Evolutionary conservation across 92 coral and sea anemone genomes (phyloP), one percentile per base, ranked within the genome.

Genomic region (Palythoa heliodiscus): DNA sequence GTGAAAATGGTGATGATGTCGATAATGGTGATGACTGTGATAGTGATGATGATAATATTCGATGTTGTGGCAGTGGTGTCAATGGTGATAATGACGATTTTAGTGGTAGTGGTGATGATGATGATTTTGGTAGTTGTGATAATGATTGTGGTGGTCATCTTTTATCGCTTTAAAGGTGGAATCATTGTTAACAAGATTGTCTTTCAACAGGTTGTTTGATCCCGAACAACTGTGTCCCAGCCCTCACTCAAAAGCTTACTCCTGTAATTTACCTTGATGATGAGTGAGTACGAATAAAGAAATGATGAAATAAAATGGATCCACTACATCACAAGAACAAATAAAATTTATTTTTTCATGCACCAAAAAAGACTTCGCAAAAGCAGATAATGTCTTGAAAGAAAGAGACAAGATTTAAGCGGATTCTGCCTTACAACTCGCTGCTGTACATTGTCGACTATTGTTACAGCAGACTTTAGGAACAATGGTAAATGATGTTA

Each of bases 191-290:
- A 19, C 22, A 19, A 9, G 23, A n/a, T 63, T 63, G 69, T 11
- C 73, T 69, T 64, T 72, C 54, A 39, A 14, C 67, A 96, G 98
- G 98, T 13, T 96, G 98, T 55, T 93, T 96, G 60, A 96, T 96
- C 53, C 98, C 98, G 20, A 90, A 93, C 58, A 94, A 92, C 86
- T 96, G 98, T 66, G 98, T 96, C 1, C 96, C 97, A 22, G 98
- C 98, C 25, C 90, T 96, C 82, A 78, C 90, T 3, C 88, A 92
- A 55, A 80, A 87, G 19, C 94, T 96, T 35, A 83, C 96, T 17
- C 92, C 95, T 43, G 84, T 80, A 4, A 80, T 80, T 66, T 80
- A 73, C 37, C 24, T 80, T 67, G 55, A 80, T 53, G 50, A 43
- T 43, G 50, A 43, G 50, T 43, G 50, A 43, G 50, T 63, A 23